Percentiles rank a stretch among this genome's conserved stretches.
phyloP scores from a whole-genome alignment of 2,888 invertebrate genomes.

The Hyalella azteca region DNA sequence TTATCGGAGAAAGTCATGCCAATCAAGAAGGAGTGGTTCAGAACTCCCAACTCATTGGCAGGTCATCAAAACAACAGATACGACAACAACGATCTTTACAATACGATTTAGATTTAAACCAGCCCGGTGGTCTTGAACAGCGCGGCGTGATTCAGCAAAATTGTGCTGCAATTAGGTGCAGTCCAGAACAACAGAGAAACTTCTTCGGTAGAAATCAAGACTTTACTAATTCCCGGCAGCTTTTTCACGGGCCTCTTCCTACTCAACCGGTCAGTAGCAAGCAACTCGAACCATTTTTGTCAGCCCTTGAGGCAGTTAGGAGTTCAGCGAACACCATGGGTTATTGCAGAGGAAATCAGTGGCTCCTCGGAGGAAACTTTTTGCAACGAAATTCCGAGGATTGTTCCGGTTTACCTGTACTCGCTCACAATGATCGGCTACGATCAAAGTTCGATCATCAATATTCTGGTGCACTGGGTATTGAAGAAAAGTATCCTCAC shows the following conservation, averaged over 20 bases:
- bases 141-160: not conserved
- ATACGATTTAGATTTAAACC: not conserved
- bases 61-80: not conserved
- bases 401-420: not conserved
- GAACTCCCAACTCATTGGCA: constrained; percentile 9
- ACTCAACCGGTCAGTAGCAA: constrained; percentile 49
- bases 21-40: constrained; percentile 16
- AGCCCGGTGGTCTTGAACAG: not conserved
- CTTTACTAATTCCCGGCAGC: not conserved
- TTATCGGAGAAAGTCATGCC: constrained; percentile 1
- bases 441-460: constrained; percentile 16
- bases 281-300: constrained; percentile 56
- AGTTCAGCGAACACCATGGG: constrained; percentile 17
- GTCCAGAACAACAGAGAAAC: not conserved
- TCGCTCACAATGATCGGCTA: not conserved
- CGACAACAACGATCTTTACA: constrained; percentile 6
- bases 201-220: not conserved
- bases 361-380: not conserved
- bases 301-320: constrained; percentile 54
- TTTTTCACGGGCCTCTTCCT: constrained; percentile 51
- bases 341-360: constrained; percentile 12
- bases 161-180: not conserved
- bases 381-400: not conserved
- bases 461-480: not conserved
- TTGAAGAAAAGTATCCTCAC: constrained; percentile 5